These are phyloP conservation scores for Brachyistius frenatus DNA, from an alignment of 2,113 vertebrate genomes.

Conservation along the genomic window DNA sequence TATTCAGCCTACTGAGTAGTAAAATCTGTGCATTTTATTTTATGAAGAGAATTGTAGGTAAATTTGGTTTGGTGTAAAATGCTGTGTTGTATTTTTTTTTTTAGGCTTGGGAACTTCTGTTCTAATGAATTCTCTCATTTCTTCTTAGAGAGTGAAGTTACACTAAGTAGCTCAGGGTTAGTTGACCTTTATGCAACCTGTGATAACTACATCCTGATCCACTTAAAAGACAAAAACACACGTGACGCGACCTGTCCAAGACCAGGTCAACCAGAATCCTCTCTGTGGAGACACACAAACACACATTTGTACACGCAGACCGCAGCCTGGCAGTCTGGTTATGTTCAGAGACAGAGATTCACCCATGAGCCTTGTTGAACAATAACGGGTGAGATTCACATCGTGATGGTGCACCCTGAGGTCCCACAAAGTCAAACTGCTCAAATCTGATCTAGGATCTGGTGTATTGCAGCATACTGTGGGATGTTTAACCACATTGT, in stretches of 20 bases:
- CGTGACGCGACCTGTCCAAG: neutral
- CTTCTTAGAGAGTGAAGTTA: conserved; percentile 21
- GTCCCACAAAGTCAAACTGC: no score
- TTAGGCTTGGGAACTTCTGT: no score
- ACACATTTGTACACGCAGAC: conserved; percentile 3
- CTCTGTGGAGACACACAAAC: conserved; percentile 12
- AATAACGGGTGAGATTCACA: no score
- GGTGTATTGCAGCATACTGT: neutral
- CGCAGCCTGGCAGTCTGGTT: neutral
- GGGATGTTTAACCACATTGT: neutral
- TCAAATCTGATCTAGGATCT: no score
- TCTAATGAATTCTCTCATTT: neutral
- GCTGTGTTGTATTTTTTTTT: no score
- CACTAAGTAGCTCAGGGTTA: conserved; percentile 6
- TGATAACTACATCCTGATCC: conserved; percentile 51
- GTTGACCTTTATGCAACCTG: conserved; percentile 20
- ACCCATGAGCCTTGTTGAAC: no score
- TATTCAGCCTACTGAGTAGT: no score
- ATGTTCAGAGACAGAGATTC: no score
- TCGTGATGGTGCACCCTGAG: no score
- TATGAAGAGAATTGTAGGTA: no score
- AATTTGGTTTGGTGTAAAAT: no score
- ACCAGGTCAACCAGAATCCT: conserved; percentile 19
- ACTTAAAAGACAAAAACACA: conserved; percentile 46
- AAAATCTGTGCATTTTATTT: no score